A percentile compares a stretch with the other conserved stretches of the same genome.
These are phyloP conservation scores for Sebastes iracundus DNA, from an alignment of 2,797 vertebrate genomes.

Conservation along the genomic window DNA sequence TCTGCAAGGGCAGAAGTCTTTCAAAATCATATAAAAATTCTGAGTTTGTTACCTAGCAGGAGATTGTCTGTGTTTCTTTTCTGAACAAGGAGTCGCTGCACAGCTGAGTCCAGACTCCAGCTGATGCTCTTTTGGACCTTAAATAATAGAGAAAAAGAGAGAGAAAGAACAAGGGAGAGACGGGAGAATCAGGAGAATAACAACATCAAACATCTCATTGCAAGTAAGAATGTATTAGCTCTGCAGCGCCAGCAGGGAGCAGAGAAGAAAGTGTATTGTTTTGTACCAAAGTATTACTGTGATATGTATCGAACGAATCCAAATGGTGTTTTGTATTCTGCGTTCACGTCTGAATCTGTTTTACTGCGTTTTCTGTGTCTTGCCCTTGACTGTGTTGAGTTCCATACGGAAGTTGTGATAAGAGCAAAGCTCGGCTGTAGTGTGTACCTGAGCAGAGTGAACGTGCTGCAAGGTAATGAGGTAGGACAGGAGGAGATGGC, in stretches of 20 bases:
- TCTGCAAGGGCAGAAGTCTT: neutral
- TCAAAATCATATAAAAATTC: neutral
- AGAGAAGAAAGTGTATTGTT: conserved; percentile 21
- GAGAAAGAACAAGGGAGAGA: neutral
- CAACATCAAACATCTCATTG: conserved; percentile 21
- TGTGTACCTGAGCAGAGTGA: conserved; percentile 87
- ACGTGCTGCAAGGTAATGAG: conserved; percentile 86
- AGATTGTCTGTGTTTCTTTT: conserved; percentile 84
- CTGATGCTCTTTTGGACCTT: conserved; percentile 89
- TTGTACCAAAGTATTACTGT: neutral
- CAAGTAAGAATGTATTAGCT: conserved; percentile 25
- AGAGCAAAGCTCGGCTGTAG: conserved; percentile 38
- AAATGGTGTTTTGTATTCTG: conserved; percentile 32
- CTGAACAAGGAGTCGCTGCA: conserved; percentile 84
- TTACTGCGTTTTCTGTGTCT: conserved; percentile 3
- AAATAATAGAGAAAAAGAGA: conserved; percentile 27
- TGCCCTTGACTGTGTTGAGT: conserved; percentile 39
- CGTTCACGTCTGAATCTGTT: neutral
- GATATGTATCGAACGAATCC: conserved; percentile 22
- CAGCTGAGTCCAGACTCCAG: conserved; percentile 84
- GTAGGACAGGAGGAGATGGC: conserved; percentile 88
- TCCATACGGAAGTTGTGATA: conserved; percentile 44
- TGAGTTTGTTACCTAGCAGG: conserved; percentile 84
- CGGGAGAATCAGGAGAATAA: conserved; percentile 13
- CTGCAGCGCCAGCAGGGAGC: neutral